Evolutionary conservation across 2,113 vertebrate genomes (phyloP), one percentile per base, ranked within the genome.

Genomic region (Epinephelus cyanopodus): DNA sequence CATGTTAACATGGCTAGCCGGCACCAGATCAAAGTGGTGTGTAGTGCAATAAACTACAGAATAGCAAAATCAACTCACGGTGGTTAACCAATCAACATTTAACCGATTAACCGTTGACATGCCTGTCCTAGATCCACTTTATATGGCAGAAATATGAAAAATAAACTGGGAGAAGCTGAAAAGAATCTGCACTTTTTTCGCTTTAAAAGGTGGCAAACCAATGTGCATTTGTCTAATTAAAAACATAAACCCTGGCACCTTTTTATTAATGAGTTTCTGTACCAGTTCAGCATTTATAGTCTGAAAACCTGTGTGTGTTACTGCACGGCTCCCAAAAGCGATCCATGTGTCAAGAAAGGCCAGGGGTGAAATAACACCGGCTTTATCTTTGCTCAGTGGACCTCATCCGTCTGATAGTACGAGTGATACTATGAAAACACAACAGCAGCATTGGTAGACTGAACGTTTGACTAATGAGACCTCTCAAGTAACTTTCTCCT

Each of bases 371-470:
- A 92, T 87, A 94, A 90, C 79, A 86, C 74, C 48, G 57, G 74
- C 88, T 92, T 87, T 92, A 90, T 92, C 90, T 90, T 88, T 80
- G 87, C 89, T 91, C 85, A 89, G 65, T 89, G 70, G 81, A 92
- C 87, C 86, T 84, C 85, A 82, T 87, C 80, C 23, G 63, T 79
- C 85, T 79, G 89, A 92, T 90, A 90, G 93, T 74, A 89, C 84
- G 74, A 87, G 88, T 88, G 85, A 92, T 91, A 88, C 86, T 90
- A 89, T 88, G 86, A 93, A 93, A 90, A 92, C 89, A 91, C 37
- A 56, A 23, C 67, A 18, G 87, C 76, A 71, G 81, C 50, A 25
- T 65, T 73, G 69, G 69, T 50, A 11, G 85, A 78, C 85, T 90
- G 83, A 89, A 72, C 86, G 81, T 84, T 92, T 92, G 82, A 91